These are phyloP conservation scores for Hemicordylus capensis DNA, from an alignment of 2,113 vertebrate genomes.

Conservation along the genomic window DNA sequence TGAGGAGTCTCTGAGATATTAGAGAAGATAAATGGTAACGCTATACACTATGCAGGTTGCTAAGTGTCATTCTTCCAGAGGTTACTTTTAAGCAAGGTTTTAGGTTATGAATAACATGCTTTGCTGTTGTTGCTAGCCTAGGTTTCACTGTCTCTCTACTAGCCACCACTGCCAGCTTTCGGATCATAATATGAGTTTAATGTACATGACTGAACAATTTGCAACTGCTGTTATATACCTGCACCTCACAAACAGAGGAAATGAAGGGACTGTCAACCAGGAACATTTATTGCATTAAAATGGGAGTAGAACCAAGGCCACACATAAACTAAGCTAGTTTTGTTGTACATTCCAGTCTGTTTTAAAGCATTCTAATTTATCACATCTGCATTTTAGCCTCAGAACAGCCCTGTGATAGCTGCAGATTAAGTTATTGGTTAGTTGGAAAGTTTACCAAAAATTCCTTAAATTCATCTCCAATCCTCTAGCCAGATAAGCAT, in stretches of 20 bases:
- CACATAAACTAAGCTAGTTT: background rate
- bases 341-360: background rate
- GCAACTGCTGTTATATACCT: background rate
- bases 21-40: background rate
- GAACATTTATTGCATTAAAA: background rate
- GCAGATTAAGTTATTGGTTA: background rate
- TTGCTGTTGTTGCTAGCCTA: background rate
- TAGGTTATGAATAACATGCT: background rate
- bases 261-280: background rate
- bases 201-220: background rate
- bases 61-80: conserved; percentile 15
- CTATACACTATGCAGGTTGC: background rate
- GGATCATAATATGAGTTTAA: background rate
- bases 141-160: background rate
- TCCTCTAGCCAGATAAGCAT: no score
- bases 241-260: background rate
- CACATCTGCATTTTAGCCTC: background rate
- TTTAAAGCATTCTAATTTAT: background rate
- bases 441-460: no score
- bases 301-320: background rate
- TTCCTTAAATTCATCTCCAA: background rate
- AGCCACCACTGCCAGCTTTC: background rate
- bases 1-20: background rate
- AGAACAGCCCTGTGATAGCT: background rate
- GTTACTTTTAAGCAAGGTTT: background rate